These are phyloP conservation scores for Leptatherina wallacei DNA, from an alignment of 2,797 vertebrate species.

Conservation along the genomic window DNA sequence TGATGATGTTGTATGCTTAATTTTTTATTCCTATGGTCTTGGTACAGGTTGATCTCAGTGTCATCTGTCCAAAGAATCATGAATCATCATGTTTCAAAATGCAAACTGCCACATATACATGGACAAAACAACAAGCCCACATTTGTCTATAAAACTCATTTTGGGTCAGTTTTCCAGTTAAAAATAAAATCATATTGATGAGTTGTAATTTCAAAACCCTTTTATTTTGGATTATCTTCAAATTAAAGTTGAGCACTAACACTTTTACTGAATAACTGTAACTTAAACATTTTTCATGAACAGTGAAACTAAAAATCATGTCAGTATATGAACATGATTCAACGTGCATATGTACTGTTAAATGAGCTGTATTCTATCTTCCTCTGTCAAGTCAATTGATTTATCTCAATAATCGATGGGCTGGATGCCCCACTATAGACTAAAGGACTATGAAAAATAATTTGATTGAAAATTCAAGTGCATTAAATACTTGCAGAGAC, in stretches of 20 bases:
- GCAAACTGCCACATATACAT: neutral
- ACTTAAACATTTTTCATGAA: neutral
- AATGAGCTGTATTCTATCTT: neutral
- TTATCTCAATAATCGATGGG: neutral
- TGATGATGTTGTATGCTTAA: neutral
- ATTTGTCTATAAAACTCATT: neutral
- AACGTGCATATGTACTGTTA: constrained; percentile 5
- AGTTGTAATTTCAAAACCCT: neutral
- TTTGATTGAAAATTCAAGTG: constrained; percentile 9
- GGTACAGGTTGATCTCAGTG: neutral
- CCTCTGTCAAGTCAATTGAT: neutral
- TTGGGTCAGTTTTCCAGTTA: neutral
- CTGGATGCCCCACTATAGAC: neutral
- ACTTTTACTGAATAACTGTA: neutral
- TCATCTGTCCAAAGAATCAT: neutral
- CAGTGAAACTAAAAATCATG: neutral
- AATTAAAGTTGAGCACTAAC: neutral
- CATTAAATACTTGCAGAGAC: constrained; percentile 26
- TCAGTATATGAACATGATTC: neutral
- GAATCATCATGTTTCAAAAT: too few relatives aligned
- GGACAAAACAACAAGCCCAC: neutral
- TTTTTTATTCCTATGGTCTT: neutral
- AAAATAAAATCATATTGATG: neutral
- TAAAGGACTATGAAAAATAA: constrained; percentile 2
- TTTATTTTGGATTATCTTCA: neutral